Evolutionary conservation across 2,113 vertebrate genomes (phyloP).

Genomic region (Brachirus orientalis): DNA sequence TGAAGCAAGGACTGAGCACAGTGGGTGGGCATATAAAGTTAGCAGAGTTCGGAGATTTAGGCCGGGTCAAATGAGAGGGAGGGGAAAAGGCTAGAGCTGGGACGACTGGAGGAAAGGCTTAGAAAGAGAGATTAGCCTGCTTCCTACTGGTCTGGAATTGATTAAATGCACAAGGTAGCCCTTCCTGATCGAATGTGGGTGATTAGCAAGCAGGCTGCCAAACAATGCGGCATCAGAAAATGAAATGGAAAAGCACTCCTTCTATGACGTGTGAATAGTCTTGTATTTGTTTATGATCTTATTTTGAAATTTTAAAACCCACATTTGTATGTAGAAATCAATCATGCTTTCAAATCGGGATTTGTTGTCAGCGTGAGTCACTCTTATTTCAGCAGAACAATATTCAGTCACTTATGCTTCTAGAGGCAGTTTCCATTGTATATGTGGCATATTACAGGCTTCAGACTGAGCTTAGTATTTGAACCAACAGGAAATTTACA

Average conservation of each 20-base stretch:
- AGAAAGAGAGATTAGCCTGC: slow-evolving; percentile 28
- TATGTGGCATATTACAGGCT: slow-evolving; percentile 55
- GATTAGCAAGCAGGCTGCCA: slow-evolving; percentile 38
- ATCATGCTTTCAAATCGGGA: slow-evolving; percentile 40
- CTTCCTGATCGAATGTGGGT: slow-evolving; percentile 39
- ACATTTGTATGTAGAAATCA: slow-evolving; percentile 52
- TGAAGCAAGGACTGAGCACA: not conserved
- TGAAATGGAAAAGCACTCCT: slow-evolving; percentile 16
- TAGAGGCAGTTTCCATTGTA: slow-evolving; percentile 28
- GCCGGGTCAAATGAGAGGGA: not conserved
- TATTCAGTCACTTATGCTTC: slow-evolving; percentile 37
- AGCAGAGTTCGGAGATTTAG: not conserved
- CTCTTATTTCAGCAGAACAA: slow-evolving; percentile 44
- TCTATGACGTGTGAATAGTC: slow-evolving; percentile 5
- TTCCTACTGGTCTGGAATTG: slow-evolving; percentile 46
- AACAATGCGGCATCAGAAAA: slow-evolving; percentile 17
- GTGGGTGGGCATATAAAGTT: slow-evolving; percentile 24
- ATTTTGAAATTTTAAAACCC: slow-evolving; percentile 54
- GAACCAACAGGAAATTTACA: slow-evolving; percentile 56
- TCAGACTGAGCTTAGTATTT: slow-evolving; percentile 45
- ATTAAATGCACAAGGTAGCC: slow-evolving; percentile 52
- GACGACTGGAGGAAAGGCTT: slow-evolving; percentile 14
- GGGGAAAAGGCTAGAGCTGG: not conserved
- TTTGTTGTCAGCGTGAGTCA: slow-evolving; percentile 42
- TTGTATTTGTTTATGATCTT: slow-evolving; percentile 46